Base-by-base conservation (phyloP, 2,888 invertebrate species). In the Lepidocyrtinus sp. region DNA sequence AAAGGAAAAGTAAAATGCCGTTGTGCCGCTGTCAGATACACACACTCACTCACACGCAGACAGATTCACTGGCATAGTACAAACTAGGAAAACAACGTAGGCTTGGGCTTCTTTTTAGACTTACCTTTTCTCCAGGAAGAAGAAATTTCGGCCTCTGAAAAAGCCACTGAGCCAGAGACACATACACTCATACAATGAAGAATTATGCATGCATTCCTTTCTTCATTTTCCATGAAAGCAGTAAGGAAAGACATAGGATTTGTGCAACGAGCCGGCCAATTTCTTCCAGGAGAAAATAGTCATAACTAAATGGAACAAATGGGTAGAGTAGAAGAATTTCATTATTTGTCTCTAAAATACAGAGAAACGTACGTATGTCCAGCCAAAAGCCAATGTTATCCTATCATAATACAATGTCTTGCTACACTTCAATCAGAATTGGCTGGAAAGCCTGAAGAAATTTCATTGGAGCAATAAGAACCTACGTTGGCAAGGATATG, bases 1-100 rank as follows among this genome's bases (percentile, higher is more conserved):
- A 36, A 59, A 59, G 21, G 67, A 67, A 21, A 45, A 67, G 45
- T 17, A 27, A 63, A 71, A 27, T 72, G 62, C 62, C 71, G 63
- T 59, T 72, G 45, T 72, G 71, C 71, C 71, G 63, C 27, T 72
- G 45, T 72, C 71, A 72, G 71, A 24, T 45, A 63, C 46, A 72
- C 27, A 67, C 45, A 21, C 36, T 21, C 59, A 21, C 59, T 19
- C 9, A 46, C 45, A 22, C 68, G 15, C 46, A 68, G 2, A 2
- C 1, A 24, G 21, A 25, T 25, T 21, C 45, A 67, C 65, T n/a
- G n/a, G n/a, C n/a, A n/a, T n/a, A n/a, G n/a, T n/a, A 36, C 65
- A 65, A 22, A 2, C 59, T 15, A 9, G 22, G 15, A 50, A 50
- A 50, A 50, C 12, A 50, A 36, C 12, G 59, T 19, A 21, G 3